Conservation (phyloP, 2,888 invertebrate genomes). For the Poecilus cupreus region DNA sequence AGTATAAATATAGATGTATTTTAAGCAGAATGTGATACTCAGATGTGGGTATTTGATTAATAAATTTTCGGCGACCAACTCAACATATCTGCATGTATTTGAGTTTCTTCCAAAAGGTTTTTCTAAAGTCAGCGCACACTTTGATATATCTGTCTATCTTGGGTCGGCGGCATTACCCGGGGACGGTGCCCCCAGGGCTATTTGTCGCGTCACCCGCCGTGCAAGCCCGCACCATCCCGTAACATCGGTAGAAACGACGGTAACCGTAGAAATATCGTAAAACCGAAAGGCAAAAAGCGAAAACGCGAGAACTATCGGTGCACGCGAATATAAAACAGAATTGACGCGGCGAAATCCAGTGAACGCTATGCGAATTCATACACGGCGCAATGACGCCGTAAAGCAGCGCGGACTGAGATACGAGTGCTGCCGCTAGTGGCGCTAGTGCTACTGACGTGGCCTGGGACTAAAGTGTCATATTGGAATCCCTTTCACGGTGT, state of each 20-base stretch:
- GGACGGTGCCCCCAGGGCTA: neutral
- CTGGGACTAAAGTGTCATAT: neutral
- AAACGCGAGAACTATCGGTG: conserved; percentile 50
- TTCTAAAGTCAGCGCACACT: conserved; percentile 36
- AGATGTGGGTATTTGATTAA: too few species aligned
- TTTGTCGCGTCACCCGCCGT: conserved; percentile 39
- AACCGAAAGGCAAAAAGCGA: conserved; percentile 40
- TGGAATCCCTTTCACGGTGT: neutral
- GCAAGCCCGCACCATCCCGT: neutral
- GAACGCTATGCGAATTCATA: conserved; percentile 57
- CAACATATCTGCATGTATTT: too few species aligned
- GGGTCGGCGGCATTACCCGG: neutral
- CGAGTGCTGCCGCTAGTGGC: neutral
- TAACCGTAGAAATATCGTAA: conserved; percentile 46
- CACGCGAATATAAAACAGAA: conserved; percentile 56
- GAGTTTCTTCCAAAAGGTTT: too few species aligned
- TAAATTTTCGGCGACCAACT: too few species aligned
- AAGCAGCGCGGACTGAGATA: neutral
- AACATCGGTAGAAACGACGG: conserved; percentile 27
- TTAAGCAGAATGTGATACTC: too few species aligned
- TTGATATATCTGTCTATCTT: conserved; percentile 51
- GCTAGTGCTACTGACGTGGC: conserved; percentile 7
- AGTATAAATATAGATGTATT: too few species aligned
- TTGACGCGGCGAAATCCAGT: conserved; percentile 48
- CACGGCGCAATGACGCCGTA: conserved; percentile 48